phyloP scores from a whole-genome alignment of 2,113 vertebrate species.

The Macquaria australasica region DNA sequence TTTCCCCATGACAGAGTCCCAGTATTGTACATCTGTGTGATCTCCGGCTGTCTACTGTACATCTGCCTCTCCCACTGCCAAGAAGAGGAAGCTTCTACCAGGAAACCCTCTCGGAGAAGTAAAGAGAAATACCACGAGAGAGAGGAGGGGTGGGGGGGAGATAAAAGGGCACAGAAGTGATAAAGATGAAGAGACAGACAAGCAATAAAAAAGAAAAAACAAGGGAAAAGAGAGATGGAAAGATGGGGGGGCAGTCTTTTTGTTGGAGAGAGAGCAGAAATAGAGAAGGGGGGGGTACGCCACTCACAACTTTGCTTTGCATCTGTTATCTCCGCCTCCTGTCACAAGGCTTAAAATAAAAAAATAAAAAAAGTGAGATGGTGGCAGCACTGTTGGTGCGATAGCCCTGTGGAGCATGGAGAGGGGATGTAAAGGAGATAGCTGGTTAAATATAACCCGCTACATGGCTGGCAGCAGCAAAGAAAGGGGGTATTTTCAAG shows the following conservation, averaged over 20 bases:
- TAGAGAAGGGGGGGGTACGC: conserved; percentile 41
- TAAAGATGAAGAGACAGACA: conserved; percentile 74
- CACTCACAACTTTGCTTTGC: conserved; percentile 80
- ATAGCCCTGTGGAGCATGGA: conserved; percentile 82
- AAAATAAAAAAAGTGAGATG: conserved; percentile 84
- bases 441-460: conserved; percentile 86
- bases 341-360: conserved; percentile 85
- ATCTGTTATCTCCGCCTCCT: conserved; percentile 84
- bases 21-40: conserved; percentile 51
- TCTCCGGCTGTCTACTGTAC: conserved; percentile 39
- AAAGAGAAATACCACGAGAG: conserved; percentile 67
- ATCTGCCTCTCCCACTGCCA: conserved; percentile 41
- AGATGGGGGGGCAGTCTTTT: conserved; percentile 45
- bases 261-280: conserved; percentile 57
- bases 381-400: conserved; percentile 76
- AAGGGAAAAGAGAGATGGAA: conserved; percentile 51
- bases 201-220: conserved; percentile 61
- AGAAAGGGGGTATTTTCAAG: conserved; percentile 85
- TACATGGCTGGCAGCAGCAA: conserved; percentile 81
- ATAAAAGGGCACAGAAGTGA: conserved; percentile 68
- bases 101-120: conserved; percentile 61
- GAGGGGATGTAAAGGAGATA: conserved; percentile 86
- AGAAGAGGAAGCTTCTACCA: conserved; percentile 58
- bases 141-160: conserved; percentile 24
- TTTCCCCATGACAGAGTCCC: conserved; percentile 57